Conservation (phyloP, 2,888 invertebrate species). For the Caenorhabditis sp. region DNA sequence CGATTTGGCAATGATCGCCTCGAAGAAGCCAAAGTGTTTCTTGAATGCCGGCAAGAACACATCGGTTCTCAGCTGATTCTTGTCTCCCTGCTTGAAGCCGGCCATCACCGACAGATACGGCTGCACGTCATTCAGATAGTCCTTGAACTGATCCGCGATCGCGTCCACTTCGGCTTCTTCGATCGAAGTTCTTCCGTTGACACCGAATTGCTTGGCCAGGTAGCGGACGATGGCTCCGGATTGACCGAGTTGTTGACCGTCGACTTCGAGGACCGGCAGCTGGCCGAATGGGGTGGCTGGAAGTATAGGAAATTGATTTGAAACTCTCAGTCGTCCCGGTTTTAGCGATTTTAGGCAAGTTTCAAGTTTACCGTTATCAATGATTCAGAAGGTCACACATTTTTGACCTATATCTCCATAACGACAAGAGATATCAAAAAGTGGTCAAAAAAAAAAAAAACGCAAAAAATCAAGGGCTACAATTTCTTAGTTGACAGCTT, state of each 20-base stretch:
- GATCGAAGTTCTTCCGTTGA: slow-evolving; percentile 68
- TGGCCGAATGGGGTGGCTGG: slow-evolving; percentile 73
- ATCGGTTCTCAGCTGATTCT: slow-evolving; percentile 54
- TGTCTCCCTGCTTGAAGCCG: slow-evolving; percentile 71
- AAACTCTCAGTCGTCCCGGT: too few relatives aligned
- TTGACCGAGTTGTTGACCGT: slow-evolving; percentile 72
- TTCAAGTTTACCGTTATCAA: too few relatives aligned
- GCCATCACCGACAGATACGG: slow-evolving; percentile 57
- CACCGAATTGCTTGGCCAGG: slow-evolving; percentile 67
- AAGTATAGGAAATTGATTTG: slow-evolving; percentile 17
- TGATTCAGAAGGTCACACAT: too few relatives aligned
- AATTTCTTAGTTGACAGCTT: background rate
- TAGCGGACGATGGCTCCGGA: slow-evolving; percentile 72
- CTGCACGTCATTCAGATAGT: slow-evolving; percentile 63
- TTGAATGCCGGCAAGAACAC: slow-evolving; percentile 74
- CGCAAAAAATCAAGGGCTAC: background rate
- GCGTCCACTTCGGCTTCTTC: slow-evolving; percentile 72
- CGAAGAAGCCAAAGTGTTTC: slow-evolving; percentile 73
- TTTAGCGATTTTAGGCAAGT: background rate
- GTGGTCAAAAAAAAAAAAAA: background rate
- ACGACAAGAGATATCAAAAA: background rate
- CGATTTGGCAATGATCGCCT: slow-evolving; percentile 64
- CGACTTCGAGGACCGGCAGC: slow-evolving; percentile 73
- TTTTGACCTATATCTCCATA: too few relatives aligned
- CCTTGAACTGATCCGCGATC: slow-evolving; percentile 74